Conservation (phyloP, 2,113 vertebrate species). For the Silurus meridionalis region DNA sequence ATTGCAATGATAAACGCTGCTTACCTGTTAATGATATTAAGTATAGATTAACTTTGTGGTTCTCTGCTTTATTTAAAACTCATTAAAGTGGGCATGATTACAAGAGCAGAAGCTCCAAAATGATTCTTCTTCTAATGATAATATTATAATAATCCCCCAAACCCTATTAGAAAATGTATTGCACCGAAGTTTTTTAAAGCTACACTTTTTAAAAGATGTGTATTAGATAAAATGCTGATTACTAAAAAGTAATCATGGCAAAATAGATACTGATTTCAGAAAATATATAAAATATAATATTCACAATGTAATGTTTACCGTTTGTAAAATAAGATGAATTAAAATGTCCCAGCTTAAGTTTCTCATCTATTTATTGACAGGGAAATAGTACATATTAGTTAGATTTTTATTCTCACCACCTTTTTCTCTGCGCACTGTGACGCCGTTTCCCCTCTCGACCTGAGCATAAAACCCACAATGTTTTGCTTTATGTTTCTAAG, state of each 20-base stretch:
- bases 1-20: conserved; percentile 23
- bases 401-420: not conserved
- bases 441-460: not conserved
- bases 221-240: not conserved
- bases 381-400: not conserved
- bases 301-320: not conserved
- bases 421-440: not conserved
- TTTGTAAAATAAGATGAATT: not conserved
- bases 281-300: not conserved
- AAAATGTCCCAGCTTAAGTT: not conserved
- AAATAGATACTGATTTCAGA: not conserved
- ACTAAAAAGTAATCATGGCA: too few species aligned
- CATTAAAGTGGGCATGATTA: not conserved
- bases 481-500: conserved; percentile 48
- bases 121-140: not conserved
- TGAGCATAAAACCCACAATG: not conserved
- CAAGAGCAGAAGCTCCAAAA: not conserved
- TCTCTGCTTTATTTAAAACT: not conserved
- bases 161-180: not conserved
- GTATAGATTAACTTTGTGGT: not conserved
- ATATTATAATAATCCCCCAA: not conserved
- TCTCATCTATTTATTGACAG: not conserved
- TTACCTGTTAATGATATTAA: not conserved
- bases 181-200: not conserved
- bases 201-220: not conserved